Percentiles rank a stretch among this genome's conserved stretches.
Evolutionary conservation across 2,888 invertebrate species (phyloP).

Genomic region (Diogma glabrata): DNA sequence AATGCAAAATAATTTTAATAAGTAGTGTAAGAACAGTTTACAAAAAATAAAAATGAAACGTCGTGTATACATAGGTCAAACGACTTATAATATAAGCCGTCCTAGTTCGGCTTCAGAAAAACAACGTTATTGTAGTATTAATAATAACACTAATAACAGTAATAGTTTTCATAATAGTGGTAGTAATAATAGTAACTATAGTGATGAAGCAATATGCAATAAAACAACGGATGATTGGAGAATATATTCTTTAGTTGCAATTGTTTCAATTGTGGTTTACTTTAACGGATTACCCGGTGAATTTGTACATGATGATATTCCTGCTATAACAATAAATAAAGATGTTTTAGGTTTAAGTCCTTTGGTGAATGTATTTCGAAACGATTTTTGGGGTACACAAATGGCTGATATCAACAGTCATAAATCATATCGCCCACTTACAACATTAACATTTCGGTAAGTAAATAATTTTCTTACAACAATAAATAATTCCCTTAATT

Average conservation of each 20-base stretch:
- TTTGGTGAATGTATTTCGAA: slow-evolving; percentile 50
- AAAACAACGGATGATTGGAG: slow-evolving; percentile 39
- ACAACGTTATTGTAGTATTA: background rate
- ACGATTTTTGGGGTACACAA: slow-evolving; percentile 86
- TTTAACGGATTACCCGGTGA: slow-evolving; percentile 65
- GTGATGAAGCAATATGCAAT: too few relatives aligned
- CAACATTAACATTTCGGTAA: slow-evolving; percentile 75
- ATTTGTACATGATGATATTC: slow-evolving; percentile 82
- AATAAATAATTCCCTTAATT: too few relatives aligned
- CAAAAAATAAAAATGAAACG: background rate
- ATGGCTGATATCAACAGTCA: slow-evolving; percentile 74
- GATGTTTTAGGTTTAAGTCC: slow-evolving; percentile 63
- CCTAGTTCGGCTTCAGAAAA: background rate
- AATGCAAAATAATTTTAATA: too few relatives aligned
- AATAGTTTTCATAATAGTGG: background rate
- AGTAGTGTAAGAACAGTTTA: too few relatives aligned
- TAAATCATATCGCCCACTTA: slow-evolving; percentile 78
- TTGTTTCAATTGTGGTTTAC: slow-evolving; percentile 57
- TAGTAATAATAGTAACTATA: background rate
- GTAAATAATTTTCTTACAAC: too few relatives aligned
- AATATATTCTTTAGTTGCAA: slow-evolving; percentile 49
- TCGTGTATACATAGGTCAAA: background rate
- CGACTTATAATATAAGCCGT: background rate
- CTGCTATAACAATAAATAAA: slow-evolving; percentile 67
- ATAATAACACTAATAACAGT: background rate